Conservation (phyloP, 2,113 vertebrate genomes). For the Naja naja region DNA sequence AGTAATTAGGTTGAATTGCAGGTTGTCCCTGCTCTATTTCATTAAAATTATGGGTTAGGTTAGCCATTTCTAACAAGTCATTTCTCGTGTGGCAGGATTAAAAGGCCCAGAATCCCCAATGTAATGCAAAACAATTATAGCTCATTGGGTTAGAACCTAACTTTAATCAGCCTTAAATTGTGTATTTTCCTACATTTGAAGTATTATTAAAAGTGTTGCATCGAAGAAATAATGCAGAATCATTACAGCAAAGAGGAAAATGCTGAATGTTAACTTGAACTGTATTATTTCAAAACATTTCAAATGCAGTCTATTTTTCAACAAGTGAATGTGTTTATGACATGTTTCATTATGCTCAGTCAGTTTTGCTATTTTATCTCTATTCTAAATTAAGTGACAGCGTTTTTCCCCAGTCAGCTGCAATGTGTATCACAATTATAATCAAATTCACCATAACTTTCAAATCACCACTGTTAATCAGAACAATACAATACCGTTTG, state of each 20-base stretch:
- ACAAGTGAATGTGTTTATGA: neutral
- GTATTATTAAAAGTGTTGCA: neutral
- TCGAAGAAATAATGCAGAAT: neutral
- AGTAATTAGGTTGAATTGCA: too few species aligned
- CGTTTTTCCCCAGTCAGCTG: neutral
- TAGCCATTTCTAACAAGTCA: too few species aligned
- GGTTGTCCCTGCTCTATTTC: too few species aligned
- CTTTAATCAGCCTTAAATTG: neutral
- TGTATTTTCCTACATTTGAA: neutral
- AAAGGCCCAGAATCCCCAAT: neutral
- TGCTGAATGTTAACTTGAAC: neutral
- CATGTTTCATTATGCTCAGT: neutral
- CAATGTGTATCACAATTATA: neutral
- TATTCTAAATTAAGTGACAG: neutral
- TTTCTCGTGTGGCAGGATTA: neutral
- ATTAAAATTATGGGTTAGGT: too few species aligned
- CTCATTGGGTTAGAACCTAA: neutral
- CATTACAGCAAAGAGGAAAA: neutral
- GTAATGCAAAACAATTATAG: neutral
- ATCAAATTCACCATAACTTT: neutral
- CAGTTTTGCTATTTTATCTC: neutral
- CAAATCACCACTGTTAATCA: neutral
- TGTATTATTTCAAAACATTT: neutral
- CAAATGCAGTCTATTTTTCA: neutral
- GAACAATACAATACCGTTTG: neutral